phyloP scores from a whole-genome alignment of 2,113 vertebrate genomes.

The Sceloporus undulatus region DNA sequence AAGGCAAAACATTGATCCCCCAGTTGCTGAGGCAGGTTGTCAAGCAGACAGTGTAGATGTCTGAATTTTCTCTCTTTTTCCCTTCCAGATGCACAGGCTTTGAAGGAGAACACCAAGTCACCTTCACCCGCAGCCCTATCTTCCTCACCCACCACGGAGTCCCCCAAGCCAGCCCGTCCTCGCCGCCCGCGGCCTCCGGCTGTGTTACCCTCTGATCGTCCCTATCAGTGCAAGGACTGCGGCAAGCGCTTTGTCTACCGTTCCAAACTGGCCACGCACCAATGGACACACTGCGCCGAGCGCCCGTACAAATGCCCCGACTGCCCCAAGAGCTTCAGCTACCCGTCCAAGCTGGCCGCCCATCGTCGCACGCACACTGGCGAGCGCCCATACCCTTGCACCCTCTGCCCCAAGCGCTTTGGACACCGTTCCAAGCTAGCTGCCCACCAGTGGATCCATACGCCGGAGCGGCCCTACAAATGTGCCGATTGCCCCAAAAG shows the following conservation, averaged over 20 bases:
- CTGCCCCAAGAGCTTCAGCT: slow-evolving; percentile 77
- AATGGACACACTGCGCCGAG: slow-evolving; percentile 67
- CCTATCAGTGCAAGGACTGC: slow-evolving; percentile 69
- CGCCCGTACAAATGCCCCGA: slow-evolving; percentile 69
- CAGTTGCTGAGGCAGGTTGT: too few species aligned
- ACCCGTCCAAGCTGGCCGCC: slow-evolving; percentile 72
- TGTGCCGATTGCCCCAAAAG: slow-evolving; percentile 74
- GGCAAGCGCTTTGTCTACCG: slow-evolving; percentile 73
- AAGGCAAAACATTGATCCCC: too few species aligned
- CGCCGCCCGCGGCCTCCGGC: slow-evolving; percentile 36
- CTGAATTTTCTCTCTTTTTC: too few species aligned
- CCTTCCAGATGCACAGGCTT: slow-evolving; percentile 16
- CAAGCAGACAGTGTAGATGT: too few species aligned
- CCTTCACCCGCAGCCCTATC: slow-evolving; percentile 12
- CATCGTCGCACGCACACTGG: slow-evolving; percentile 74
- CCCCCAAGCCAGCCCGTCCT: slow-evolving; percentile 25
- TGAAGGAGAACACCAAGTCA: slow-evolving; percentile 28
- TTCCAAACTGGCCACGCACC: slow-evolving; percentile 72
- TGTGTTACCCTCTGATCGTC: slow-evolving; percentile 46
- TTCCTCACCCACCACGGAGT: not conserved
- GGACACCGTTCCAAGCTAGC: slow-evolving; percentile 73
- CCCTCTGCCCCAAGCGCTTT: slow-evolving; percentile 72
- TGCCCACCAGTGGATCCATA: slow-evolving; percentile 71
- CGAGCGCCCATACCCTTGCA: slow-evolving; percentile 61
- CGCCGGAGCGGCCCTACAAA: slow-evolving; percentile 59